Percentiles rank a stretch among this genome's conserved stretches.
phyloP scores from a whole-genome alignment of 1,140 invertebrate species.

The Phymastichus coffea region DNA sequence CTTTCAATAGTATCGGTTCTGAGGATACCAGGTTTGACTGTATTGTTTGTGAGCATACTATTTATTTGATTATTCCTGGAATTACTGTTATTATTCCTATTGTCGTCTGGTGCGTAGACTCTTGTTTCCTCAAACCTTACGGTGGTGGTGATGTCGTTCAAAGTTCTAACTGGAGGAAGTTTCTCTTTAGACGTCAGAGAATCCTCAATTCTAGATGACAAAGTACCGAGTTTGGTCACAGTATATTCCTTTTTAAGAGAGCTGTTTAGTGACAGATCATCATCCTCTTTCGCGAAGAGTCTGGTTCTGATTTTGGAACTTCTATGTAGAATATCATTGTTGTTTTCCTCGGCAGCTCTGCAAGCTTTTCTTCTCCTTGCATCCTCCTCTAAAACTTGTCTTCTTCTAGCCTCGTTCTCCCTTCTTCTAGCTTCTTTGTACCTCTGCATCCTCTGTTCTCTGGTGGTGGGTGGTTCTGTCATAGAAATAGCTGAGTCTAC shows the following conservation, averaged over 20 bases:
- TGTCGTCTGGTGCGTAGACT: constrained; percentile 32
- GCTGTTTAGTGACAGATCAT: constrained; percentile 10
- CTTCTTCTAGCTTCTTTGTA: constrained; percentile 51
- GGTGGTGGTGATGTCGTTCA: constrained; percentile 10
- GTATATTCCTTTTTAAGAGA: constrained; percentile 9
- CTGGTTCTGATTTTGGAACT: constrained; percentile 29
- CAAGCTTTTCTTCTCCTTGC: constrained; percentile 39
- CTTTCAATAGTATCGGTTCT: constrained; percentile 42
- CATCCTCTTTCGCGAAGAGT: constrained; percentile 27
- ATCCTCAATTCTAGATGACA: constrained; percentile 16
- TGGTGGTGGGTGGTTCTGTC: constrained; percentile 41
- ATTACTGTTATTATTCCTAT: constrained; percentile 37
- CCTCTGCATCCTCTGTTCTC: constrained; percentile 50
- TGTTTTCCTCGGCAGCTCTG: constrained; percentile 26
- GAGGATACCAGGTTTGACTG: constrained; percentile 33
- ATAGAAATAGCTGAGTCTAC: constrained; percentile 36
- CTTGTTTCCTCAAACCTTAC: constrained; percentile 30
- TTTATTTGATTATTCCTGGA: not conserved
- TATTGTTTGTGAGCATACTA: not conserved
- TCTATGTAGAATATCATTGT: constrained; percentile 15
- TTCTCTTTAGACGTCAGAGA: constrained; percentile 12
- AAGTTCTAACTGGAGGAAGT: constrained; percentile 31
- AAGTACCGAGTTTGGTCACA: constrained; percentile 1
- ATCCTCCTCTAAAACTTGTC: constrained; percentile 48
- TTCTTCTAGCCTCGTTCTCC: constrained; percentile 49